Evolutionary conservation across 1,140 invertebrate genomes (phyloP), one percentile per base, ranked within the genome.

Genomic region (Atta cephalotes): DNA sequence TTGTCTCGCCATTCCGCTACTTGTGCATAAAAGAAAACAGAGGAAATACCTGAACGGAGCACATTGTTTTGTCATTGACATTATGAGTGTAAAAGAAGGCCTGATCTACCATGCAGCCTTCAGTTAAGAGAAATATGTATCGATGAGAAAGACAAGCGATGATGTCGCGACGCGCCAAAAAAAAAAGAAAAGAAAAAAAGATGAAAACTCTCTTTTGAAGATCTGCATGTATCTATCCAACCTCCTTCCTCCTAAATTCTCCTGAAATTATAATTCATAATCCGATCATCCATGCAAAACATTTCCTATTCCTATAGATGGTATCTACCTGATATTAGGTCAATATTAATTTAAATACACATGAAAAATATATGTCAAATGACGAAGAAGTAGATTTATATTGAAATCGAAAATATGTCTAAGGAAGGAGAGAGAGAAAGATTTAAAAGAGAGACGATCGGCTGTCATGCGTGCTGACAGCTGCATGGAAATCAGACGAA

Each of bases 81-180:
- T 87, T 81, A 82, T 91, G 90, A 91, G 88, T 90, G 89, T 86
- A 86, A 84, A 82, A 89, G 92, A 93, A 91, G 89, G 90, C 89
- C 92, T 93, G 93, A 93, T 93, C 88, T 63, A 92, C 92, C 93
- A 93, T 93, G 93, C 93, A 93, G 93, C 92, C 91, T 93, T 93
- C 92, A 93, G 93, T 91, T 76, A 53, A 89, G 51, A 89, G 84
- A 89, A 71, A 74, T 53, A 45, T 1, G 39, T 45, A 70, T 60
- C 76, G 45, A 88, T 60, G 10, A 82, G 28, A 79, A 60, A 60
- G n/a, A 82, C 56, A 45, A 31, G 53, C 25, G 25, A 35, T 66
- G 21, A 51, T 18, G 63, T 62, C 62, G 76, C 65, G 65, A 72
- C 51, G 71, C 68, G 51, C 31, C 35, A 65, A 60, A 56, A 45